These are phyloP conservation scores for Percina caprodes DNA, from an alignment of 2,113 vertebrate genomes.

Conservation along the genomic window DNA sequence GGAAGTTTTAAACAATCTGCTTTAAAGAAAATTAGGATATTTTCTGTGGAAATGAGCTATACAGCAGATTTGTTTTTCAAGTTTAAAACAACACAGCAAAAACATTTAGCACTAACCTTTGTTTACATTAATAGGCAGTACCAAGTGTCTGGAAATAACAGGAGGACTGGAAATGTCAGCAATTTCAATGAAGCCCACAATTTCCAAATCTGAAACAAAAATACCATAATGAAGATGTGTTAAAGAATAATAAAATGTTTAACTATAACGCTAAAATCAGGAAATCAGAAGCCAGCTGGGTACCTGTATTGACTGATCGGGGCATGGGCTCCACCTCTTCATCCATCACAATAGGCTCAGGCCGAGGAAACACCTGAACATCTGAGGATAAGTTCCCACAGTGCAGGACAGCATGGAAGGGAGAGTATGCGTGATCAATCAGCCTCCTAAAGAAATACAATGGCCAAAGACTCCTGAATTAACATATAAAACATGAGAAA, in stretches of 20 bases:
- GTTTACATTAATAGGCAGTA: slow-evolving; percentile 95
- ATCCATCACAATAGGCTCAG: slow-evolving; percentile 93
- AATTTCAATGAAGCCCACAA: slow-evolving; percentile 98
- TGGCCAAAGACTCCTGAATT: background rate
- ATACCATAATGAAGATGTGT: background rate
- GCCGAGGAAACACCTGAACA: slow-evolving; percentile 97
- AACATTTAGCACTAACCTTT: slow-evolving; percentile 88
- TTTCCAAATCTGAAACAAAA: slow-evolving; percentile 90
- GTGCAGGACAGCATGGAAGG: slow-evolving; percentile 95
- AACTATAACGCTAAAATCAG: background rate
- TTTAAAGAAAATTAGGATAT: background rate
- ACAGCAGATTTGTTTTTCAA: background rate
- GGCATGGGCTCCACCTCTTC: slow-evolving; percentile 96
- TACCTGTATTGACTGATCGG: slow-evolving; percentile 93
- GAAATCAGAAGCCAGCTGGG: background rate
- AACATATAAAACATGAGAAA: background rate
- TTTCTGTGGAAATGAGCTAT: background rate
- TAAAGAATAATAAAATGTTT: background rate
- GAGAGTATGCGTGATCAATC: slow-evolving; percentile 95
- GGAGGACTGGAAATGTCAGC: slow-evolving; percentile 97
- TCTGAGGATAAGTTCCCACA: slow-evolving; percentile 96
- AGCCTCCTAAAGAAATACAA: slow-evolving; percentile 86
- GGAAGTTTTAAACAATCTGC: background rate
- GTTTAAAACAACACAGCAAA: background rate
- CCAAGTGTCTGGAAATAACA: slow-evolving; percentile 95